A percentile compares a stretch with the other conserved stretches of the same genome.
phyloP scores from a whole-genome alignment of 1,140 invertebrate species.

The Nephila pilipes region DNA sequence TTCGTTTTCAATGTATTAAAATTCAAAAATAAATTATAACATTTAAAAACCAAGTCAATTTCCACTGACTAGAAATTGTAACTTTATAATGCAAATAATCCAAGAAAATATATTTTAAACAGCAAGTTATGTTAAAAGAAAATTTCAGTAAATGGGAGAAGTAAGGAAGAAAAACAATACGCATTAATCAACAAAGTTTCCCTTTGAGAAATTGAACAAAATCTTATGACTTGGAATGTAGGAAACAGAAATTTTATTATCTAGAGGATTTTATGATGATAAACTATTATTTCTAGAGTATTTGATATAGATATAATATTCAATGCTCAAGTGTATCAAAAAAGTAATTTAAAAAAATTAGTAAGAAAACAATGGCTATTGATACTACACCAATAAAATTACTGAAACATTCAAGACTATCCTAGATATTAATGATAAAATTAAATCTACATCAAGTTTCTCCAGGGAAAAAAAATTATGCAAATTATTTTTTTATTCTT shows the following conservation, averaged over 20 bases:
- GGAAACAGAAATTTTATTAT: background rate
- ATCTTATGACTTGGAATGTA: background rate
- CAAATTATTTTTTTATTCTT: no score
- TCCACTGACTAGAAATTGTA: background rate
- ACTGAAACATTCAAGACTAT: no score
- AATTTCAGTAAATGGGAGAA: background rate
- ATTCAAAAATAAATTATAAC: background rate
- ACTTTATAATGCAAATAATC: background rate
- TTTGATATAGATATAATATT: background rate
- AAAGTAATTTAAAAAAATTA: background rate
- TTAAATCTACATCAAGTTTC: no score
- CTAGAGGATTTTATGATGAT: background rate
- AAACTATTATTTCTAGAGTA: background rate
- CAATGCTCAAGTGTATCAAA: background rate
- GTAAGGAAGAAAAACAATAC: background rate
- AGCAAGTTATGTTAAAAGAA: background rate
- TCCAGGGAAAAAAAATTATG: no score
- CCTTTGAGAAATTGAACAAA: background rate
- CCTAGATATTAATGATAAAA: no score
- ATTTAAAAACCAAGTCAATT: background rate
- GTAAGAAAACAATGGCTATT: no score
- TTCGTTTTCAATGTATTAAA: background rate
- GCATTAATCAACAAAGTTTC: background rate
- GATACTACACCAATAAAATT: no score
- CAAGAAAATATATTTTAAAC: background rate